A percentile compares a stretch with the other conserved stretches of the same genome.
Conservation (phyloP, 1,140 invertebrate genomes). For the Rhopalosiphum maidis region DNA sequence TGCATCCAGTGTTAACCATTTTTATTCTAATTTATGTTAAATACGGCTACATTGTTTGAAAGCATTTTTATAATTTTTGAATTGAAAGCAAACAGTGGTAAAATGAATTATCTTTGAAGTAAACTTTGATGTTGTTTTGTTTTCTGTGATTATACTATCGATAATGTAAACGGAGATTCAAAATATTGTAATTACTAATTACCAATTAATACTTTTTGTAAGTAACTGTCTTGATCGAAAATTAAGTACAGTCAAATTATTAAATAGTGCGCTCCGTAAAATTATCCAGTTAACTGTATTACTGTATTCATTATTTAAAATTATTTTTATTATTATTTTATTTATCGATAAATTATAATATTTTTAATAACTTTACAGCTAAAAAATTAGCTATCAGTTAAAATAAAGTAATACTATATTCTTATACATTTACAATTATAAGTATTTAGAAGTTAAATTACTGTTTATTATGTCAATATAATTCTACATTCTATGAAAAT, state of each 20-base stretch:
- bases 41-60: too few species aligned
- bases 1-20: too few species aligned
- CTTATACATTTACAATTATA: neutral
- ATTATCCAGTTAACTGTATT: neutral
- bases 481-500: neutral
- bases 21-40: too few species aligned
- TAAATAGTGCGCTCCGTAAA: neutral
- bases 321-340: neutral
- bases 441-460: neutral
- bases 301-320: neutral
- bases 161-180: too few species aligned
- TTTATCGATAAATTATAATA: neutral
- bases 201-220: too few species aligned
- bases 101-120: too few species aligned
- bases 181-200: too few species aligned
- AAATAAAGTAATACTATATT: neutral
- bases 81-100: too few species aligned
- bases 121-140: too few species aligned
- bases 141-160: too few species aligned
- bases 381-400: neutral
- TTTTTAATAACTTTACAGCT: neutral
- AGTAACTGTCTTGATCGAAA: neutral
- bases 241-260: neutral
- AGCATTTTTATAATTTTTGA: too few species aligned
- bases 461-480: neutral